These are phyloP conservation scores for Nomada ferruginata DNA, from an alignment of 2,888 invertebrate species.

Conservation along the genomic window DNA sequence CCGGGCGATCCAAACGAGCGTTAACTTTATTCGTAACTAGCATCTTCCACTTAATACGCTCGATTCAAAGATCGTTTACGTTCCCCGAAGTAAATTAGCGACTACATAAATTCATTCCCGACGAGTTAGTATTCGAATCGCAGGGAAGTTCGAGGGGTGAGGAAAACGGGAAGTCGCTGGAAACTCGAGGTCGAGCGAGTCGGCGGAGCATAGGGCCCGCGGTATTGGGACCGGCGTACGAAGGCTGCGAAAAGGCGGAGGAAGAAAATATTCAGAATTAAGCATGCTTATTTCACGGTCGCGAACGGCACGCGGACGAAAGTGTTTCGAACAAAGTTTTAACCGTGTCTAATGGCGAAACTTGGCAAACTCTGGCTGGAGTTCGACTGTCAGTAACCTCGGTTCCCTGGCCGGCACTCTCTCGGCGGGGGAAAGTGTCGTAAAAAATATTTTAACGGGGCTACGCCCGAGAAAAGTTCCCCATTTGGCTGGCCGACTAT, in stretches of 20 bases:
- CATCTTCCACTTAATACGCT: conserved; percentile 47
- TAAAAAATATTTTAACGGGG: conserved; percentile 74
- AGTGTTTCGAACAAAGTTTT: conserved; percentile 83
- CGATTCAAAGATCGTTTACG: conserved; percentile 63
- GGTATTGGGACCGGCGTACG: conserved; percentile 42
- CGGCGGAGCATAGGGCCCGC: conserved; percentile 37
- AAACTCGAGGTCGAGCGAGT: conserved; percentile 29
- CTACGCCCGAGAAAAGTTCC: conserved; percentile 71
- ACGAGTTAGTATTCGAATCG: conserved; percentile 61
- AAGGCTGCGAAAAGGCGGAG: conserved; percentile 29
- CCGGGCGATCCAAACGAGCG: conserved; percentile 17
- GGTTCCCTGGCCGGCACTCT: conserved; percentile 52
- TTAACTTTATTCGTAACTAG: conserved; percentile 51
- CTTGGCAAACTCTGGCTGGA: conserved; percentile 79
- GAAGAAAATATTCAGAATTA: conserved; percentile 79
- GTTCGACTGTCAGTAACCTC: conserved; percentile 80
- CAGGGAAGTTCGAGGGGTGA: conserved; percentile 41
- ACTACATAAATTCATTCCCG: conserved; percentile 65
- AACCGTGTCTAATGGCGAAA: conserved; percentile 82
- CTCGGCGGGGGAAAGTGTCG: conserved; percentile 65
- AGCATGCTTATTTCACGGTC: conserved; percentile 81
- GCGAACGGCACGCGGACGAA: conserved; percentile 79
- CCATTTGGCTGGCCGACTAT: conserved; percentile 66
- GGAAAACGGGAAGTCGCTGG: background rate
- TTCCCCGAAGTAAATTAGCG: conserved; percentile 59